Evolutionary conservation across 1,140 invertebrate species (phyloP).

Genomic region (Megathymus violae): DNA sequence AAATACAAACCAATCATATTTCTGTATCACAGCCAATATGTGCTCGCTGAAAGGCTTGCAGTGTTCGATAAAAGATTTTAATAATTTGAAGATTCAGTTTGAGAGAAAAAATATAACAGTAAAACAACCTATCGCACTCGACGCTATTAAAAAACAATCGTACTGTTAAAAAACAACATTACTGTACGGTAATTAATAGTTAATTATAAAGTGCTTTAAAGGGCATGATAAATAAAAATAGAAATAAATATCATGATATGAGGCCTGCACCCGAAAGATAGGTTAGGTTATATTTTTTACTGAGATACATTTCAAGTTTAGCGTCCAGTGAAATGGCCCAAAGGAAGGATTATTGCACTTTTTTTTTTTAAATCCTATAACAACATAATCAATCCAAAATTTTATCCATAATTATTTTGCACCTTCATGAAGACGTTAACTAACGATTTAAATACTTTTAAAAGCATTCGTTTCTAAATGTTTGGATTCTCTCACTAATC

Average conservation of each 20-base stretch:
- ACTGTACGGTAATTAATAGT: too few relatives aligned
- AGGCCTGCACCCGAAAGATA: too few relatives aligned
- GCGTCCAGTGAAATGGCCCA: background rate
- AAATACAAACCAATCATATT: conserved; percentile 14
- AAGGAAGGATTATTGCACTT: conserved; percentile 3
- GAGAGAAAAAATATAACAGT: background rate
- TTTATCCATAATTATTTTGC: background rate
- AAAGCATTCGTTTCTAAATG: conserved; percentile 10
- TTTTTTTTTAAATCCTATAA: conserved; percentile 1
- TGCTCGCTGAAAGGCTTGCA: background rate
- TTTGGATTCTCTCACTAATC: conserved; percentile 13
- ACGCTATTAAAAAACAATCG: background rate
- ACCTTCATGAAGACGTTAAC: background rate
- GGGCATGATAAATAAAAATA: too few relatives aligned
- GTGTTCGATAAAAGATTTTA: background rate
- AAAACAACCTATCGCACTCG: background rate
- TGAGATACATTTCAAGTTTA: background rate
- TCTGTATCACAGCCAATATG: conserved; percentile 20
- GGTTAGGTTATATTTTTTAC: too few relatives aligned
- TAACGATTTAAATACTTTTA: conserved; percentile 15
- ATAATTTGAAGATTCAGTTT: background rate
- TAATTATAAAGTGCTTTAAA: too few relatives aligned
- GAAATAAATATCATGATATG: too few relatives aligned
- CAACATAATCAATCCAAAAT: background rate
- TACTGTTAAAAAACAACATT: too few relatives aligned